Conservation (phyloP, 2,113 vertebrate genomes). For the Aegithalos caudatus region DNA sequence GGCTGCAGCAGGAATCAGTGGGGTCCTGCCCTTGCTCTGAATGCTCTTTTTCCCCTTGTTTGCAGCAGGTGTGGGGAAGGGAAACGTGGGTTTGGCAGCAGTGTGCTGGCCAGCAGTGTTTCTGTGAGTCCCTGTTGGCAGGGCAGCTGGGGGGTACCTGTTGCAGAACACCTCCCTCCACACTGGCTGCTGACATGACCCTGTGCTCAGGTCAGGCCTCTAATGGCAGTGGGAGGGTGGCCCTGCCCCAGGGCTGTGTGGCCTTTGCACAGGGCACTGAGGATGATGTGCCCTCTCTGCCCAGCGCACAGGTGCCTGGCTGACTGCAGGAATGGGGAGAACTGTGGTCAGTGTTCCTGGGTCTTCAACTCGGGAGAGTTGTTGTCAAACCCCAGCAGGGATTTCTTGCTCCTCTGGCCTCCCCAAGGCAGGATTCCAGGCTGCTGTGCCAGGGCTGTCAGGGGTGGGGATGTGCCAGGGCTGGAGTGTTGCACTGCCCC, state of each 20-base stretch:
- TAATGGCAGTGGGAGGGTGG: neutral
- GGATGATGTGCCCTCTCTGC: rapidly evolving
- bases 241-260: neutral
- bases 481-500: too few species aligned
- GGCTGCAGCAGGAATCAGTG: neutral
- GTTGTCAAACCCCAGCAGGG: neutral
- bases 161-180: neutral
- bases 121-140: neutral
- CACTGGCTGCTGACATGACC: rapidly evolving
- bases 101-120: neutral
- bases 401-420: neutral
- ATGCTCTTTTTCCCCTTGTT: neutral
- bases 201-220: neutral
- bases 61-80: rapidly evolving
- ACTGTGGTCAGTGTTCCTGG: rapidly evolving
- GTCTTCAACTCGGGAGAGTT: neutral
- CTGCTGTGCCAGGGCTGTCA: neutral
- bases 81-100: rapidly evolving
- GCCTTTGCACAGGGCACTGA: rapidly evolving
- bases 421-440: neutral
- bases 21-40: neutral
- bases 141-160: rapidly evolving
- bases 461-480: neutral
- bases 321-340: neutral
- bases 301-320: neutral